Evolutionary conservation across 2,113 vertebrate species (phyloP), one percentile per base, ranked within the genome.

Genomic region (Brienomyrus brachyistius): DNA sequence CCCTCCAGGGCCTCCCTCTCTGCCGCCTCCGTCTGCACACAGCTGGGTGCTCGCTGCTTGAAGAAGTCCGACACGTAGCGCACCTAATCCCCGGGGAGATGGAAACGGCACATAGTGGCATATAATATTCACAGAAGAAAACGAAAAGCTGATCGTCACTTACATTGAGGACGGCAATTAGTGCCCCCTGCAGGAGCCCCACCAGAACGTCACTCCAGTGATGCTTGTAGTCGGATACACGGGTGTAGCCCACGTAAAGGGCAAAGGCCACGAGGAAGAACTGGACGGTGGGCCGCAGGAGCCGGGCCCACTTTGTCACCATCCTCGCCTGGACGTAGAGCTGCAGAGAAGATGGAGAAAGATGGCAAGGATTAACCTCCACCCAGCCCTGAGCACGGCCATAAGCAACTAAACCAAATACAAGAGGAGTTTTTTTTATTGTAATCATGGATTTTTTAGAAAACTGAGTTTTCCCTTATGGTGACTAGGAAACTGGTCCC

Each of bases 161-260:
- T 95, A 99, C 98, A 0, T 94, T 97, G 88, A 99, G 96, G 66
- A 96, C 21, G 0, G 98, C 98, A 1, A 99, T 96, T 74, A 99
- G 95, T 0, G 97, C 96, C 1, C 98, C 98, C 93, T 99, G 98
- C 91, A 99, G 94, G 83, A 99, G 95, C 48, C 98, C 98, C 0
- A 95, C 95, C 62, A 99, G 88, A 1, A 99, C 97, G 0, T 99
- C 98, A 0, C 97, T 98, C 96, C 97, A 98, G 95, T 99, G 97
- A 92, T 99, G 98, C 45, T 98, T 98, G 95, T 97, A 96, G 94
- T 99, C 98, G 0, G 97, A 97, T 27, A 99, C 96, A 0, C 97
- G 95, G 0, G 97, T 98, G 94, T 98, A 99, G 66, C 97, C 98
- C 47, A 99, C 98, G 0, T 96, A 99, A 74, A 99, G 89, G 0